Base-by-base conservation (phyloP, 2,797 vertebrate species). In the Triplophysa bombifrons region DNA sequence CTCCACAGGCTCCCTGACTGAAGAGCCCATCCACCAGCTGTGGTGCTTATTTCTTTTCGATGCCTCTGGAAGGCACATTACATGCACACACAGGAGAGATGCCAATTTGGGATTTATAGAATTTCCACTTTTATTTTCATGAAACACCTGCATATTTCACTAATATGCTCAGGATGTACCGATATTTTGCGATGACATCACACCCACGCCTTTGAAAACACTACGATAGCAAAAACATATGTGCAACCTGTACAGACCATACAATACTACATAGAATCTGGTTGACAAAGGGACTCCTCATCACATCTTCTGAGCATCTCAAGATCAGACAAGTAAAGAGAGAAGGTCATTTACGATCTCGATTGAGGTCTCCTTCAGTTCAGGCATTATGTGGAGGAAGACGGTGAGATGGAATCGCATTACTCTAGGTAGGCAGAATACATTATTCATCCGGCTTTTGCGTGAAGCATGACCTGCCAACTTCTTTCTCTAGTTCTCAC, bases 371-470 rank as follows among this genome's bases (percentile, higher is more conserved):
- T 91, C 90, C 89, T 25, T 83, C 89, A 82, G 72, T 72, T 87
- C 84, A 90, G 87, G 90, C 89, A 91, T 87, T 88, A 89, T 88
- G 58, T 34, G 53, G 83, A 78, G 38, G 71, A 27, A 74, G 70
- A 72, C 27, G 66, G 66, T 77, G 46, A 72, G 90, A 91, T 91
- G 88, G 89, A 90, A 90, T 85, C 69, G 84, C 87, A 88, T 87
- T 84, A 88, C 83, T 81, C 69, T 84, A 89, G 89, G 88, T 86
- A 82, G 88, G 86, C 83, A 87, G 75, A 76, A 94, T 94, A 89
- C 90, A 94, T 93, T 93, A 93, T 93, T 93, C 92, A 94, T 94
- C 90, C 74, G 84, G 85, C n/a, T 89, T 90, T 91, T 91, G 89
- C 87, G 91, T 92, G 93, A 94, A 86, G 90, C 91, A 93, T 91